Base-by-base conservation (phyloP, 2,113 vertebrate genomes). In the Strix aluco region DNA sequence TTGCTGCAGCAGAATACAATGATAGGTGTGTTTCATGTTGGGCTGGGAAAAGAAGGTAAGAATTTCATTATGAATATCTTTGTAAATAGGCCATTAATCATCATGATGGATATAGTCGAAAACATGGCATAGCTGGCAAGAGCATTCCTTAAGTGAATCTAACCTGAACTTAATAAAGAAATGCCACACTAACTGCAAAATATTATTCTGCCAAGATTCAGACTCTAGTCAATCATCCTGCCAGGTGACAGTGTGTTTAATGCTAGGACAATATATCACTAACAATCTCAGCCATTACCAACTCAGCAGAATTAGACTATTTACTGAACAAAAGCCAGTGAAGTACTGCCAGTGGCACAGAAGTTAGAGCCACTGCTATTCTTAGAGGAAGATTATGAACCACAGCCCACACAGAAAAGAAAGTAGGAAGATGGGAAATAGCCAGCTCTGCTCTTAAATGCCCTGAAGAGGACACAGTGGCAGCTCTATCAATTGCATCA, bases 131-230 rank as follows among this genome's bases (percentile, higher is more conserved):
- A 85, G 84, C 94, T 97, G 97, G 96, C 92, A 96, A 94, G 81
- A 0, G 0, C 92, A 71, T 94, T 95, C 89, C 95, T 94, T 96
- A 95, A 95, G 92, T 94, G 93, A 97, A 96, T 95, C 94, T 97
- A 97, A 97, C 96, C 84, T 82, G 94, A 97, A 95, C 92, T 96
- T 97, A 97, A 96, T 96, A 91, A 97, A 97, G 93, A 91, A 93
- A 86, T 82, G 91, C 94, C 91, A 95, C 90, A 93, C 66, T 91
- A 95, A 94, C 84, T 91, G 91, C 95, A 94, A 49, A 95, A 84
- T 70, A 25, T 52, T 95, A 2, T 83, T 96, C 81, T 95, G 91
- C 94, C 94, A 96, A 90, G 91, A 92, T 44, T 57, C 91, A 91
- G 62, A 11, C 51, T 92, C 73, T 54, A 96, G 97, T 95, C 96